Conservation (phyloP, 2,888 invertebrate species). For the Stenodema calcarata region DNA sequence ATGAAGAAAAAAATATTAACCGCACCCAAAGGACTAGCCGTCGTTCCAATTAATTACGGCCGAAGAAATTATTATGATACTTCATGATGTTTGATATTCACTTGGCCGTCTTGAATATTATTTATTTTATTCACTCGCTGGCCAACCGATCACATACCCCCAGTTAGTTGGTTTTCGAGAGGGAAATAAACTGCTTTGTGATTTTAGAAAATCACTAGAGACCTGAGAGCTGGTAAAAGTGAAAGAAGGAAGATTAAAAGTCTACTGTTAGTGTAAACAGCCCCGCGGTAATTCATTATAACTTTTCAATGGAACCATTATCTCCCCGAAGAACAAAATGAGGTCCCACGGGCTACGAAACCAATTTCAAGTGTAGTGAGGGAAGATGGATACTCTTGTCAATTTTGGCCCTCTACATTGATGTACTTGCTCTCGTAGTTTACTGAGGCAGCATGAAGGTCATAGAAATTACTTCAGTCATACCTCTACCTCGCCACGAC, state of each 20-base stretch:
- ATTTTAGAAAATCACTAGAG: background rate
- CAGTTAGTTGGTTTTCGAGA: background rate
- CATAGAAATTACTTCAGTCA: too few relatives aligned
- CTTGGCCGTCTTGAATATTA: too few relatives aligned
- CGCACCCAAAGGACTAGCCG: too few relatives aligned
- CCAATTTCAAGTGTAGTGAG: background rate
- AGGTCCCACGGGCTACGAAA: background rate
- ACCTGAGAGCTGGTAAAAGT: background rate
- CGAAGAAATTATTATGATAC: too few relatives aligned
- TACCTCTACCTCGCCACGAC: too few relatives aligned
- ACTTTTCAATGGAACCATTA: constrained; percentile 26
- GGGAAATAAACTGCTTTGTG: background rate
- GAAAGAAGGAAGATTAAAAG: constrained; percentile 12
- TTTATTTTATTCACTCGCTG: too few relatives aligned
- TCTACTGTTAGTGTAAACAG: constrained; percentile 1
- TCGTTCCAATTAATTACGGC: too few relatives aligned
- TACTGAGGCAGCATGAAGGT: too few relatives aligned
- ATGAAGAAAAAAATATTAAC: too few relatives aligned
- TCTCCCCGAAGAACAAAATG: background rate
- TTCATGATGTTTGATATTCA: too few relatives aligned
- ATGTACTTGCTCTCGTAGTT: background rate
- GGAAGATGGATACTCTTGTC: background rate
- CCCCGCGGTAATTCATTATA: constrained; percentile 25
- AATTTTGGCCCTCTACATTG: background rate
- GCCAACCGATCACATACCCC: too few relatives aligned